These are phyloP conservation scores for Phalacrocorax pelagicus DNA, from an alignment of 2,113 vertebrate species.

Conservation along the genomic window DNA sequence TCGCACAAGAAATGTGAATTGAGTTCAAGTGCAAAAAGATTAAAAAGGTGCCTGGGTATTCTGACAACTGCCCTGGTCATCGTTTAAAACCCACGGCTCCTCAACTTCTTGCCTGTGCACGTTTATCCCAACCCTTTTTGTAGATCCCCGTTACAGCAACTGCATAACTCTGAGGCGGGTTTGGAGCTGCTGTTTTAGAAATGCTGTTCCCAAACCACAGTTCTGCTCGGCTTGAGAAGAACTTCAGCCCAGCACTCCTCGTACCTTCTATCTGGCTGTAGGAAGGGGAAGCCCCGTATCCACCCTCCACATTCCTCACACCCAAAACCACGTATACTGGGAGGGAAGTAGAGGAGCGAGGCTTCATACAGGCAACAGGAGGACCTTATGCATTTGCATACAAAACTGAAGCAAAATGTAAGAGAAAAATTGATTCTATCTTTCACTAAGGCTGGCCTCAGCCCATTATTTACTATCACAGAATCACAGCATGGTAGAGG, in stretches of 20 bases:
- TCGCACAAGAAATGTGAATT: background rate
- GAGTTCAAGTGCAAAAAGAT: background rate
- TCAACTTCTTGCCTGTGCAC: background rate
- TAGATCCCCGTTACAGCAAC: too few species aligned
- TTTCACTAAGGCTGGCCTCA: background rate
- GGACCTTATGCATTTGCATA: background rate
- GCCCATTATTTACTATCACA: background rate
- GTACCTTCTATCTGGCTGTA: rapidly evolving
- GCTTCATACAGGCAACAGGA: background rate
- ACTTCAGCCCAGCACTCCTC: background rate
- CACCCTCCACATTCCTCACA: background rate
- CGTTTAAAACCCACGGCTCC: background rate
- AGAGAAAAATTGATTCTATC: background rate
- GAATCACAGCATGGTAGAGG: too few species aligned
- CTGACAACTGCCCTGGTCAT: too few species aligned
- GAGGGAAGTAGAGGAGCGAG: background rate
- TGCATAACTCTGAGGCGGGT: background rate
- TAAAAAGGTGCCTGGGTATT: background rate
- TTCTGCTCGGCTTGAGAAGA: background rate
- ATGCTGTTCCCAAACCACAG: background rate
- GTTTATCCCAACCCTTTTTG: background rate
- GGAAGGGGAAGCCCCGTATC: background rate
- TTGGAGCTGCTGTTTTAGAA: background rate
- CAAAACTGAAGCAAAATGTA: background rate
- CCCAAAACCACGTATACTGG: background rate